A percentile compares a stretch with the other conserved stretches of the same genome.
phyloP scores from a whole-genome alignment of 2,888 invertebrate genomes.

The Myathropa florea region DNA sequence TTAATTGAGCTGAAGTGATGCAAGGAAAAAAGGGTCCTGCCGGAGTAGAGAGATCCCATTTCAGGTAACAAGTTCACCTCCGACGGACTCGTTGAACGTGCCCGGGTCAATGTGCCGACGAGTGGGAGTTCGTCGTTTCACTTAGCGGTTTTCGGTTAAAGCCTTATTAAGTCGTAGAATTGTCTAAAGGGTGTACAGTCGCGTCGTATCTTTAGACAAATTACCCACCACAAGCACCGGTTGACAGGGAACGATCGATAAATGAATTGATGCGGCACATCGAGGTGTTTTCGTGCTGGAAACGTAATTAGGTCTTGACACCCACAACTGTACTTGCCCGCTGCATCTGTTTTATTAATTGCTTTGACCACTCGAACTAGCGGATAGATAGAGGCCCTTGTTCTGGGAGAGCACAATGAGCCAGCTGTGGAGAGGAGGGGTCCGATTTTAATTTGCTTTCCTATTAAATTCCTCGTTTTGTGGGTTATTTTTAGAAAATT shows the following conservation, averaged over 20 bases:
- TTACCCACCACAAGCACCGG: slow-evolving; percentile 29
- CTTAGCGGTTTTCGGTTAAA: slow-evolving; percentile 5
- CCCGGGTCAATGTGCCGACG: slow-evolving; percentile 18
- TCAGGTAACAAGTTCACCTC: slow-evolving; percentile 4
- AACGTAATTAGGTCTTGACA: slow-evolving; percentile 47
- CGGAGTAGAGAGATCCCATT: not conserved
- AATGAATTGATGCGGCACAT: not conserved
- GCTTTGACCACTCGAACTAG: slow-evolving; percentile 43
- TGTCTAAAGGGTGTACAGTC: not conserved
- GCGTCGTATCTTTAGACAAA: slow-evolving; percentile 35
- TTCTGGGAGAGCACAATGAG: not conserved
- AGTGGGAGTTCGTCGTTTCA: not conserved
- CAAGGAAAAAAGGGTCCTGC: slow-evolving; percentile 16
- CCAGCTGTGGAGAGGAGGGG: slow-evolving; percentile 37
- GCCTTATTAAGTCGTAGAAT: slow-evolving; percentile 6
- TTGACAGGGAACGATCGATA: slow-evolving; percentile 60
- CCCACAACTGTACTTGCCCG: not conserved
- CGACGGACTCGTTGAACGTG: not conserved
- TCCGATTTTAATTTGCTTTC: slow-evolving; percentile 57
- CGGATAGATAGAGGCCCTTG: slow-evolving; percentile 15
- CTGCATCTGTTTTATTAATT: slow-evolving; percentile 65
- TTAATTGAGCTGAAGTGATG: slow-evolving; percentile 58
- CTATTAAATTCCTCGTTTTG: not conserved
- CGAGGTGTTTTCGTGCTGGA: slow-evolving; percentile 51
- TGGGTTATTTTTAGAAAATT: slow-evolving; percentile 46